Base-by-base conservation (phyloP, 1,140 invertebrate genomes). In the Drosophila navojoa region DNA sequence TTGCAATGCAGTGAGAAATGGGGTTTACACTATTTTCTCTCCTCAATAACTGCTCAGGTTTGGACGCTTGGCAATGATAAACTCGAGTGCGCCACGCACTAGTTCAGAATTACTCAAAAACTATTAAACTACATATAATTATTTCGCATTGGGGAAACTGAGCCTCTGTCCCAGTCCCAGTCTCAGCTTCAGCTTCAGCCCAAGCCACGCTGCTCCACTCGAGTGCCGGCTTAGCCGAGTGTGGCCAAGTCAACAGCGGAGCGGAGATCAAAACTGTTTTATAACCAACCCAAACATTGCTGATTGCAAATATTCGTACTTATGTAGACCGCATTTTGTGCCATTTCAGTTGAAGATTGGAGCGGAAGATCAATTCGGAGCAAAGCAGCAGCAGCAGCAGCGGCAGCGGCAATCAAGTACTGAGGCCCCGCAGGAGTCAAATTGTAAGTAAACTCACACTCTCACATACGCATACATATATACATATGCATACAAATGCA, bases 141-240 rank as follows among this genome's bases (percentile, higher is more conserved):
- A 61, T 49, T 60, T 10, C 19, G 47, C 3, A 16, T 15, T 45
- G 16, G 42, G 15, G 16, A 4, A 19, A 57, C 38, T 52, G 57
- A 38, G 27, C 40, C 53, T 50, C 29, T 29, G 35, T 22, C 45
- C 11, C n/a, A 4, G 5, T 40, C 47, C 40, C 27, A 74, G 25
- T 60, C 35, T n/a, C n/a, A n/a, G n/a, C n/a, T n/a, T n/a, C n/a
- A n/a, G n/a, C n/a, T n/a, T 45, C 29, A 25, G 29, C 29, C 13
- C 11, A 15, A 4, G 5, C 45, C 47, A 59, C 25, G 38, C 74
- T 50, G 44, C 47, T 54, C 40, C 27, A 74, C 27, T 60, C 29
- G 55, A 52, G 42, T 55, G 61, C 58, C 38, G 72, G 50, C 55
- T 58, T 54, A 66, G 61, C 74, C 49, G 45, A 79, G 77, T 71